These are phyloP conservation scores for Gastrophysa polygoni DNA, from an alignment of 2,888 invertebrate genomes.

Conservation along the genomic window DNA sequence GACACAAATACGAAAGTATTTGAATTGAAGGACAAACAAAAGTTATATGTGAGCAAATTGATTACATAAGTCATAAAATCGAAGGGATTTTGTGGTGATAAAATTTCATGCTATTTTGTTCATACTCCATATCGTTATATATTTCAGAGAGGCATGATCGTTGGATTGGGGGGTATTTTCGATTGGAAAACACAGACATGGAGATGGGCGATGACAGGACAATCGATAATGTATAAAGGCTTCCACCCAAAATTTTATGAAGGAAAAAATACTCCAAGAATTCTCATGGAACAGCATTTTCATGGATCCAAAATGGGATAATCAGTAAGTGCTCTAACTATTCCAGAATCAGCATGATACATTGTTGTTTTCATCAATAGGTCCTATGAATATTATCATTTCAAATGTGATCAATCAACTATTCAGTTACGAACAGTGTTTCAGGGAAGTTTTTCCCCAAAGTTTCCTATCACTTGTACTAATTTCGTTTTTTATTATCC, in stretches of 20 bases:
- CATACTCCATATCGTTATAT: neutral
- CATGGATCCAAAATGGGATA: slow-evolving; percentile 65
- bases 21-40: too few relatives aligned
- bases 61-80: too few relatives aligned
- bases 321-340: slow-evolving; percentile 44
- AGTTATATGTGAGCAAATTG: too few relatives aligned
- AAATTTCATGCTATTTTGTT: neutral
- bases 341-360: neutral
- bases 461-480: too few relatives aligned
- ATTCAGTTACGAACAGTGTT: too few relatives aligned
- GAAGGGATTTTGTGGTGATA: too few relatives aligned
- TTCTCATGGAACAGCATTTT: slow-evolving; percentile 71
- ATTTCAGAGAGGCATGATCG: slow-evolving; percentile 61
- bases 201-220: slow-evolving; percentile 78
- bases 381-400: too few relatives aligned
- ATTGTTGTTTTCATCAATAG: too few relatives aligned
- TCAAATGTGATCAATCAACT: too few relatives aligned
- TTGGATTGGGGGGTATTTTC: slow-evolving; percentile 83
- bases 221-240: slow-evolving; percentile 71
- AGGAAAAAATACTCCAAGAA: slow-evolving; percentile 60
- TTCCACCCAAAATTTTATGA: slow-evolving; percentile 67
- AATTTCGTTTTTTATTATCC: too few relatives aligned
- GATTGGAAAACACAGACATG: slow-evolving; percentile 72
- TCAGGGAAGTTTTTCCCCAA: too few relatives aligned
- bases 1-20: too few relatives aligned